Evolutionary conservation across 2,888 invertebrate genomes (phyloP), one percentile per base, ranked within the genome.

Genomic region (Philereme vetulata): DNA sequence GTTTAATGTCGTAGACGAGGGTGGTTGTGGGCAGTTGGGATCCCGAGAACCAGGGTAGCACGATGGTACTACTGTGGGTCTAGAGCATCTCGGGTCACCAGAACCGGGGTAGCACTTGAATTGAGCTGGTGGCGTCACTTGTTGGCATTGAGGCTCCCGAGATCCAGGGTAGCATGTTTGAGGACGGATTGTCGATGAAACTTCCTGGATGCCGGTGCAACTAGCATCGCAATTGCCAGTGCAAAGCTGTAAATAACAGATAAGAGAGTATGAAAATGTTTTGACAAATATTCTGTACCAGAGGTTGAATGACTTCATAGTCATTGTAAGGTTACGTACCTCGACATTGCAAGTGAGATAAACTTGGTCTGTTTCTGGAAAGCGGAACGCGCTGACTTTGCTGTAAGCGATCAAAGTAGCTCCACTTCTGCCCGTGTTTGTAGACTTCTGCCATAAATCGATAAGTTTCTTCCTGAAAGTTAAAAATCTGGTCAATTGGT

Each of bases 311-410:
- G 21, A 21, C 21, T 21, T 21, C 21, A 21, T 1, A 21, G 21
- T 21, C 21, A 2, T 21, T 21, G 21, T 21, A n/a, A 43, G 32
- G 3, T 9, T 34, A 55, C 76, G 84, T 85, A 95, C 95, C 92
- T 95, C 95, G 65, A 96, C 94, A 72, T 96, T 96, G 81, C 96
- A 96, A 9, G 95, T 95, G 2, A 96, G 82, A 72, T 94, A 95
- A 0, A 96, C 95, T 84, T 95, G 94, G 65, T 94, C 94, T 32
- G 94, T 94, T 65, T 96, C 96, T 0, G 96, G 96, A 77, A 96
- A 96, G 66, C 95, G 94, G 84, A 96, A 96, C 0, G 96, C 95
- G 69, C 93, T 94, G 7, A 96, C 92, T 80, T 93, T 94, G 68
- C 94, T 95, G 76, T 94, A 94, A 32, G 95, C 94, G 43, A 95